These are phyloP conservation scores for Hylaeus volcanicus DNA, from an alignment of 1,140 invertebrate species.

Conservation along the genomic window DNA sequence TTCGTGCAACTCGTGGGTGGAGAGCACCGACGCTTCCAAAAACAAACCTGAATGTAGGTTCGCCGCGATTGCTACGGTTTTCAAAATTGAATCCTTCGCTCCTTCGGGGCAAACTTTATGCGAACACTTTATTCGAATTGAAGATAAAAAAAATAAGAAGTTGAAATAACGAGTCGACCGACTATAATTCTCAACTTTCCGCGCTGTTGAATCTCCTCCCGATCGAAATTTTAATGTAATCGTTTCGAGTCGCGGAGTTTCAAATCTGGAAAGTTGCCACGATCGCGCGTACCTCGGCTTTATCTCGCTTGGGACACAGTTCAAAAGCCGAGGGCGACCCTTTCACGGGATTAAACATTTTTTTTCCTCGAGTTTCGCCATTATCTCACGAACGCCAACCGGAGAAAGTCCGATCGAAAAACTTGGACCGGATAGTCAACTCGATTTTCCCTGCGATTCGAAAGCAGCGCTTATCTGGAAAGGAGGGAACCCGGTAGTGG, in stretches of 20 bases:
- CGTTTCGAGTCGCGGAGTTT: background rate
- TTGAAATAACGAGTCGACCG: no score
- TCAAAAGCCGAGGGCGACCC: background rate
- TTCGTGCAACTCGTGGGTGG: background rate
- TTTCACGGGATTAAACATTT: background rate
- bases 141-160: no score
- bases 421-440: background rate
- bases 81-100: no score
- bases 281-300: background rate
- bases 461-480: background rate
- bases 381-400: background rate
- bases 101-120: no score
- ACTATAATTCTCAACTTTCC: background rate
- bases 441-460: background rate
- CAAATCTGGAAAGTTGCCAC: background rate
- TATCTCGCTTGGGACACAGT: background rate
- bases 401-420: background rate
- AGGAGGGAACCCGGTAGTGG: background rate
- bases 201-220: background rate
- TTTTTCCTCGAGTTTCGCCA: background rate
- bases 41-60: background rate
- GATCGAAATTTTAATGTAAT: slow-evolving; percentile 19
- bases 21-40: background rate
- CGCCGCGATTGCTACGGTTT: no score
- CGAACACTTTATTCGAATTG: no score